These are phyloP conservation scores for Hydrozoanthus gracilis DNA, from an alignment of 92 coral and sea anemone species.

Conservation along the genomic window DNA sequence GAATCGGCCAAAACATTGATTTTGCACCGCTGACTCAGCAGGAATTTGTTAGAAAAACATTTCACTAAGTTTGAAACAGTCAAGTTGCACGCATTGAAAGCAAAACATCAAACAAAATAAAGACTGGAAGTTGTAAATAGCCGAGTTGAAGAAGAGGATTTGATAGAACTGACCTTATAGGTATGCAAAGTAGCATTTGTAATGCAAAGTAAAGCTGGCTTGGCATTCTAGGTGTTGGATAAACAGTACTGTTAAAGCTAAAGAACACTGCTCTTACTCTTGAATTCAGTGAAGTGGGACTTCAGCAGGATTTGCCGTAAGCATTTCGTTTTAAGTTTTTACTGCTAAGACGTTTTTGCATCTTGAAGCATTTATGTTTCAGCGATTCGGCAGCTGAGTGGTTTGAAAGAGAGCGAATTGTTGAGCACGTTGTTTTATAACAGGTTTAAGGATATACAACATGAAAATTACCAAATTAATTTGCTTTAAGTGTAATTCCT, in stretches of 20 bases:
- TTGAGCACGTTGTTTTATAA: background rate
- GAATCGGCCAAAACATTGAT: background rate
- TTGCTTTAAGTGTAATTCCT: slow-evolving; percentile 8
- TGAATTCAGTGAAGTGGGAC: slow-evolving; percentile 45
- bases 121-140: slow-evolving; percentile 25
- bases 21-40: background rate
- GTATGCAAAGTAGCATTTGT: slow-evolving; percentile 50
- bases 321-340: background rate
- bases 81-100: background rate
- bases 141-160: slow-evolving; percentile 26
- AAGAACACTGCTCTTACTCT: slow-evolving; percentile 10
- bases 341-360: background rate
- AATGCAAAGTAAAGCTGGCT: slow-evolving; percentile 48
- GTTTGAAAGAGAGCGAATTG: background rate
- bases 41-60: slow-evolving; percentile 2
- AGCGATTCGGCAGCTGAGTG: background rate
- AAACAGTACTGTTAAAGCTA: slow-evolving; percentile 2
- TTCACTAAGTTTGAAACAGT: background rate
- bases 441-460: background rate
- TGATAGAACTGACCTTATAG: slow-evolving; percentile 46
- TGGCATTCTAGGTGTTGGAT: slow-evolving; percentile 47
- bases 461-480: background rate
- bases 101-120: slow-evolving; percentile 7
- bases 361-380: background rate
- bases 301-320: slow-evolving; percentile 22